Conservation (phyloP, 1,140 invertebrate species). For the Drosophila albomicans region DNA sequence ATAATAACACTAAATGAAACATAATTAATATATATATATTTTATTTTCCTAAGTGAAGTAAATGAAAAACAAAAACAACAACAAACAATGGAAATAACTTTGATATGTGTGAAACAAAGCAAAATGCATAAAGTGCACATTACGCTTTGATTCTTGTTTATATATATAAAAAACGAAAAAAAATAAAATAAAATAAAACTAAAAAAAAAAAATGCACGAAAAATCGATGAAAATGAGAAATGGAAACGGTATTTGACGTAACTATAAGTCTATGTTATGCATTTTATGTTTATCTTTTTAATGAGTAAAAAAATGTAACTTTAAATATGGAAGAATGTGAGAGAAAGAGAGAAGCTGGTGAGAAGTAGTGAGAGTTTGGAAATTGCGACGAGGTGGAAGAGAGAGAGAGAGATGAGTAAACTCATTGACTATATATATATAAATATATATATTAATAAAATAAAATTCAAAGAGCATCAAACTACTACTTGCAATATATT, state of each 20-base stretch:
- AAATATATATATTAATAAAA: conserved; percentile 40
- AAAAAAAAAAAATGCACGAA: conserved; percentile 8
- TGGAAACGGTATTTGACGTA: conserved; percentile 46
- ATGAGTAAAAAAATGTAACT: conserved; percentile 43
- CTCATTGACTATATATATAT: conserved; percentile 38
- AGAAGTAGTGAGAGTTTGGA: neutral
- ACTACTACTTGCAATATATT: neutral
- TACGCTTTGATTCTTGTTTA: conserved; percentile 51
- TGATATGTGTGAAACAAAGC: conserved; percentile 37
- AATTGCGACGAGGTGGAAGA: neutral
- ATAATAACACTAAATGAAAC: conserved; percentile 28
- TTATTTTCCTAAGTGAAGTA: conserved; percentile 41
- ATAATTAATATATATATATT: conserved; percentile 32
- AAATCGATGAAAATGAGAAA: conserved; percentile 11
- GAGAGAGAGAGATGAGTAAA: conserved; percentile 36
- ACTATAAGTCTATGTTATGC: conserved; percentile 54
- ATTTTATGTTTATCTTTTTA: conserved; percentile 51
- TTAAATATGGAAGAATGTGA: conserved; percentile 19
- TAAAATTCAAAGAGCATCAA: conserved; percentile 44
- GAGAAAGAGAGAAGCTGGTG: neutral
- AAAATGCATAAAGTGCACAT: conserved; percentile 35
- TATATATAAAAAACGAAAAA: conserved; percentile 32
- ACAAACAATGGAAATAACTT: conserved; percentile 12
- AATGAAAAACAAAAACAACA: conserved; percentile 3
- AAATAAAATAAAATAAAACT: conserved; percentile 24